These are phyloP conservation scores for Hycleus cichorii DNA, from an alignment of 1,140 invertebrate species.

Conservation along the genomic window DNA sequence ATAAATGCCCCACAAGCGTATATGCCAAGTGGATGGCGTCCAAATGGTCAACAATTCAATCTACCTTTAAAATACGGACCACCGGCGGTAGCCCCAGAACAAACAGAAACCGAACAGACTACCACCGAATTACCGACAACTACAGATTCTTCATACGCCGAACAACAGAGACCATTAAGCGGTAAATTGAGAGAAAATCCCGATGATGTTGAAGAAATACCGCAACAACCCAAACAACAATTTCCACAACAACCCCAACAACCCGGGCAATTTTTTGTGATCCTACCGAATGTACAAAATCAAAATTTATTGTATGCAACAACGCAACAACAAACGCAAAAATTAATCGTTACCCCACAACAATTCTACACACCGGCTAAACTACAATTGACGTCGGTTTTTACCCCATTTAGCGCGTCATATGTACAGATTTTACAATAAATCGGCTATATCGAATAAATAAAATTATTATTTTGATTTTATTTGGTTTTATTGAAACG, in stretches of 20 bases:
- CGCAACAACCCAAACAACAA: constrained; percentile 5
- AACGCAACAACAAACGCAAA: constrained; percentile 17
- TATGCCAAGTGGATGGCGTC: constrained; percentile 31
- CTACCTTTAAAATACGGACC: constrained; percentile 25
- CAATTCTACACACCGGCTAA: constrained; percentile 10
- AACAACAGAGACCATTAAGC: too few species aligned
- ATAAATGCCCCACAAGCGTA: constrained; percentile 24
- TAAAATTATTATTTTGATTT: too few species aligned
- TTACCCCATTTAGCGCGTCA: constrained; percentile 26
- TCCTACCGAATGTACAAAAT: constrained; percentile 6
- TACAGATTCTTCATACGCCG: too few species aligned
- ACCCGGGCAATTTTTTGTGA: background rate
- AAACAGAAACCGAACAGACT: constrained; percentile 6
- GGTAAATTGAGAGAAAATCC: too few species aligned
- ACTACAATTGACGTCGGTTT: constrained; percentile 10
- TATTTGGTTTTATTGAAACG: too few species aligned
- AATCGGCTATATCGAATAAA: background rate
- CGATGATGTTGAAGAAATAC: constrained; percentile 14
- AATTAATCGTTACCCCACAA: background rate
- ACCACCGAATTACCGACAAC: background rate
- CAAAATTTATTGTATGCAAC: background rate
- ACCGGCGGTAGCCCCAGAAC: constrained; percentile 15
- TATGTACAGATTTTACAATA: constrained; percentile 29
- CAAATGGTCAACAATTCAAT: constrained; percentile 32
- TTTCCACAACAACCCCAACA: background rate